phyloP scores from a whole-genome alignment of 92 coral and sea anemone genomes.

The Montipora capitata region DNA sequence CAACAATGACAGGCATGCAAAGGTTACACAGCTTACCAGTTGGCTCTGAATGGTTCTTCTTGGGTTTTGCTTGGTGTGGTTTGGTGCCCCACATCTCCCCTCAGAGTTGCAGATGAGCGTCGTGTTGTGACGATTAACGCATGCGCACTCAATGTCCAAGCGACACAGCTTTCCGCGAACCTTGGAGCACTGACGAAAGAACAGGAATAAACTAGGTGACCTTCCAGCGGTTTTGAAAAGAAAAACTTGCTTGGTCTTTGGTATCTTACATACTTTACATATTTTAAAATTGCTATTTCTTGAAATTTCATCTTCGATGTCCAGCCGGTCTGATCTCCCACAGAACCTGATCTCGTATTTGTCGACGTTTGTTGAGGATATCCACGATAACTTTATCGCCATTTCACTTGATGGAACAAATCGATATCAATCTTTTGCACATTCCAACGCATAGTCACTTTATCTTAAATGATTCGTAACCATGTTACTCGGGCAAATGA shows the following conservation, averaged over 20 bases:
- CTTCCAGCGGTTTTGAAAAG: no score
- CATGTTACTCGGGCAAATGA: no score
- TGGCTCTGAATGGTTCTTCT: neutral
- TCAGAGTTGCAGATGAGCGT: constrained; percentile 30
- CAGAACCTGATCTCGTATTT: no score
- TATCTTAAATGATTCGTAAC: no score
- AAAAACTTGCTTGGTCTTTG: no score
- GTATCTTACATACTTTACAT: no score
- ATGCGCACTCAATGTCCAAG: constrained; percentile 30
- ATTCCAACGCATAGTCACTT: no score
- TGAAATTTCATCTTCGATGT: neutral
- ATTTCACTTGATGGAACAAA: no score
- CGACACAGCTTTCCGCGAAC: neutral
- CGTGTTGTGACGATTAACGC: constrained; percentile 26
- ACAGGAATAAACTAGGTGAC: neutral
- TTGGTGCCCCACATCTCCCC: neutral
- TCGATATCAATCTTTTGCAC: no score
- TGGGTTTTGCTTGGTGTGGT: no score
- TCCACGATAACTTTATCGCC: neutral
- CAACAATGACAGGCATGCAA: no score
- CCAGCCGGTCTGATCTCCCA: neutral
- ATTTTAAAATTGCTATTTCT: no score
- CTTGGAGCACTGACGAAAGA: constrained; percentile 12
- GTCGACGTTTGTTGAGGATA: neutral
- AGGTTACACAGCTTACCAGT: neutral